phyloP scores from a whole-genome alignment of 2,888 invertebrate genomes.

The Cephonodes hylas region DNA sequence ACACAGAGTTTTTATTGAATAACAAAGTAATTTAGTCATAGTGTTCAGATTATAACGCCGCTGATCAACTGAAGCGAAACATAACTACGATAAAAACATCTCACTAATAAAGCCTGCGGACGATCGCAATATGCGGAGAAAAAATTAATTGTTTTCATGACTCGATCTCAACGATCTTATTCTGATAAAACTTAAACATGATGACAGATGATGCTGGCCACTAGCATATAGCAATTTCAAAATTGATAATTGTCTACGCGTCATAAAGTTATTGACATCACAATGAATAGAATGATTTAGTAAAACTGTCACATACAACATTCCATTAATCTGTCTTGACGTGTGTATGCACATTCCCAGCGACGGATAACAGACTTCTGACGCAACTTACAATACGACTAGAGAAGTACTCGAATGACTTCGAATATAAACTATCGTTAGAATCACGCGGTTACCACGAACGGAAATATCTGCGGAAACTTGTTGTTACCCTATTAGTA shows the following conservation, averaged over 20 bases:
- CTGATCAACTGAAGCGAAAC: constrained; percentile 46
- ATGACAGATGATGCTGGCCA: background rate
- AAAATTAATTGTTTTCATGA: constrained; percentile 42
- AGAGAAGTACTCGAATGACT: constrained; percentile 42
- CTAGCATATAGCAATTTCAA: background rate
- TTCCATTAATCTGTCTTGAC: constrained; percentile 35
- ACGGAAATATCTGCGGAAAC: constrained; percentile 26
- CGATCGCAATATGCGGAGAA: constrained; percentile 24
- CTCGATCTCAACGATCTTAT: constrained; percentile 36
- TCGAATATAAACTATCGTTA: constrained; percentile 24
- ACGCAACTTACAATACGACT: constrained; percentile 42
- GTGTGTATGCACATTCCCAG: constrained; percentile 34
- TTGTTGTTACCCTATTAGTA: constrained; percentile 35
- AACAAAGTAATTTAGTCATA: constrained; percentile 6
- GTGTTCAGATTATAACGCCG: constrained; percentile 36
- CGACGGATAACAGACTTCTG: constrained; percentile 32
- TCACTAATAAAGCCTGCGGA: constrained; percentile 32
- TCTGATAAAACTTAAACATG: constrained; percentile 32
- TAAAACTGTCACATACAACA: constrained; percentile 44
- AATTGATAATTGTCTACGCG: constrained; percentile 20
- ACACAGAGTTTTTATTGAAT: background rate
- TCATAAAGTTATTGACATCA: constrained; percentile 23
- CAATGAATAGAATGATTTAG: constrained; percentile 22
- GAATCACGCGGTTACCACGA: constrained; percentile 21
- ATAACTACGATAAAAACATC: constrained; percentile 47